Evolutionary conservation across 2,113 vertebrate species (phyloP), one percentile per base, ranked within the genome.

Genomic region (Psettodes erumei): DNA sequence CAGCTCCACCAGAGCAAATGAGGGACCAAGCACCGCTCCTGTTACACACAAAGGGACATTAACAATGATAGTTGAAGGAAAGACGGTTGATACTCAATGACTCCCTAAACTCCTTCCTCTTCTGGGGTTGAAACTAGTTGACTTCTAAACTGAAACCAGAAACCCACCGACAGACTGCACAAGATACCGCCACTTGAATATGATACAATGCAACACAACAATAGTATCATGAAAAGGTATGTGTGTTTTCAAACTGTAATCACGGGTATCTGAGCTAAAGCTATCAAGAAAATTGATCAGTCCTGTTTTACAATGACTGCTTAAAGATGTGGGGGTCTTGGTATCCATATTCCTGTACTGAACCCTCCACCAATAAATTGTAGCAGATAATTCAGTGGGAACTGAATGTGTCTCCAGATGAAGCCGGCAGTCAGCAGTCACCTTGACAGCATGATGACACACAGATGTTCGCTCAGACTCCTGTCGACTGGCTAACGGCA

Each of bases 391-490:
- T 59, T 23, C 7, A 15, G n/a, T 21, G 15, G 30, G 7, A 27
- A 30, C 13, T 21, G 55, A n/a, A 6, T 7, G 27, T 42, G 16
- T 21, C 18, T 32, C 35, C 37, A 23, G 30, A 35, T 27, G 54
- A 45, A 27, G 42, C 27, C 45, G 51, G 37, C 53, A 53, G n/a
- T 8, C 58, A 32, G 27, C 21, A 3, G 21, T 71, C 71, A 50
- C 56, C 38, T 16, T 40, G 45, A 79, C 62, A 58, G 51, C 61
- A 64, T 27, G 50, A 60, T 33, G 75, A 67, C 66, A 59, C 75
- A 79, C 71, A 75, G 62, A 60, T 72, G 71, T 45, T 69, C 2
- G 48, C 21, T 42, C 56, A 54, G 12, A 59, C 37, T 3, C 68
- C 35, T 28, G 64, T 69, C 66, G 79, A 82, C 60, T 1, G 54